These are phyloP conservation scores for Pterocles burchelli DNA, from an alignment of 2,113 vertebrate species.

Conservation along the genomic window DNA sequence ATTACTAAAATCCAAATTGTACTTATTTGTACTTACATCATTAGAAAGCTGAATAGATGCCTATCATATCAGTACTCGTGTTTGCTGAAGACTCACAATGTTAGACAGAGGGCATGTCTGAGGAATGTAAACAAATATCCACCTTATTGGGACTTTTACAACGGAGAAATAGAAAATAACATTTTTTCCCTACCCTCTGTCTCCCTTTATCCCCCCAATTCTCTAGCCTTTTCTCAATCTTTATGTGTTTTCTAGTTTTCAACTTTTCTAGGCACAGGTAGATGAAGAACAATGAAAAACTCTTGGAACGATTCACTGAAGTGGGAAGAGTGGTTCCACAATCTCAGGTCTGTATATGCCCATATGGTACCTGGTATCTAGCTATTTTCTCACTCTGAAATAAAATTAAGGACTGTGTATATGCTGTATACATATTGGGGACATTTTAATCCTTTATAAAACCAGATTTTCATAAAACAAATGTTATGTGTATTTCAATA, in stretches of 20 bases:
- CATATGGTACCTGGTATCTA: background rate
- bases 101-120: constrained; percentile 10
- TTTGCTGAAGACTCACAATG: constrained; percentile 24
- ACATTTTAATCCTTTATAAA: background rate
- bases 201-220: background rate
- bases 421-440: background rate
- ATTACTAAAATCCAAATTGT: background rate
- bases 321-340: background rate
- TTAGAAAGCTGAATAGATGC: constrained; percentile 21
- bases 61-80: background rate
- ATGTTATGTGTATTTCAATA: background rate
- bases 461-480: background rate
- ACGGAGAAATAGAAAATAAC: constrained; percentile 26
- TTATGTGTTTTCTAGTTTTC: background rate
- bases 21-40: constrained; percentile 1
- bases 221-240: background rate
- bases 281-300: background rate
- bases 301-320: background rate
- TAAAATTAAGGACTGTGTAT: background rate
- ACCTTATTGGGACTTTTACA: constrained; percentile 28
- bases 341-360: background rate
- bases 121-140: constrained; percentile 32
- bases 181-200: background rate
- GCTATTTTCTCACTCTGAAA: background rate
- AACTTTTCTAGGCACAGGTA: background rate